A percentile compares a stretch with the other conserved stretches of the same genome.
Conservation (phyloP, 1,140 invertebrate genomes). For the Papilio helenus region DNA sequence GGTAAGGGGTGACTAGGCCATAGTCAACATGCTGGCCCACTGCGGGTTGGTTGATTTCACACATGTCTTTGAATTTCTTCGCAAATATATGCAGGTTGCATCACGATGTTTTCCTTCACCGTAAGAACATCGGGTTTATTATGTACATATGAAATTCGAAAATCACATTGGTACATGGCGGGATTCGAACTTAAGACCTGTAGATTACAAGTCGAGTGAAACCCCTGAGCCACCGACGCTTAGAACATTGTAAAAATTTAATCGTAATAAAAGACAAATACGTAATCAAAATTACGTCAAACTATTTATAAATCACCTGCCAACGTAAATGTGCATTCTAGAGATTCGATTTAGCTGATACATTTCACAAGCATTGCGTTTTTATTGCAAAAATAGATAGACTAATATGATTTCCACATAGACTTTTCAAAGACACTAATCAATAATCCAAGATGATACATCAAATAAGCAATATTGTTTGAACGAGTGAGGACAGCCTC, state of each 20-base stretch:
- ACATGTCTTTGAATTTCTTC: too few relatives aligned
- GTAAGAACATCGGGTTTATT: too few relatives aligned
- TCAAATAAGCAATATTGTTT: neutral
- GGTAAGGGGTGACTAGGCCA: too few relatives aligned
- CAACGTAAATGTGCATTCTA: neutral
- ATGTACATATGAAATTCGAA: too few relatives aligned
- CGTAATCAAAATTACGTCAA: neutral
- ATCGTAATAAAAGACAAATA: neutral
- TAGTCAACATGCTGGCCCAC: too few relatives aligned
- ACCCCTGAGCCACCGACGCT: too few relatives aligned
- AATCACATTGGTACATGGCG: too few relatives aligned
- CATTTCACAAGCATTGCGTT: neutral
- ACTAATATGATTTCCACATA: neutral
- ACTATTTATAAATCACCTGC: neutral
- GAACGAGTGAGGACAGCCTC: neutral
- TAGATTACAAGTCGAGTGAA: too few relatives aligned
- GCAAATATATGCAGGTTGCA: too few relatives aligned
- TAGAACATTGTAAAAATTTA: neutral
- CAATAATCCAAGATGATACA: neutral
- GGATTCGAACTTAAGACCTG: too few relatives aligned
- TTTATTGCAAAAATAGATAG: neutral
- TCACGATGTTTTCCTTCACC: too few relatives aligned
- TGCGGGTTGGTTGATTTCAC: too few relatives aligned
- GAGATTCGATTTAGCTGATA: neutral
- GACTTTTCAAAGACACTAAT: slow-evolving; percentile 9